Conservation (phyloP, 2,888 invertebrate species). For the Papilio protenor region DNA sequence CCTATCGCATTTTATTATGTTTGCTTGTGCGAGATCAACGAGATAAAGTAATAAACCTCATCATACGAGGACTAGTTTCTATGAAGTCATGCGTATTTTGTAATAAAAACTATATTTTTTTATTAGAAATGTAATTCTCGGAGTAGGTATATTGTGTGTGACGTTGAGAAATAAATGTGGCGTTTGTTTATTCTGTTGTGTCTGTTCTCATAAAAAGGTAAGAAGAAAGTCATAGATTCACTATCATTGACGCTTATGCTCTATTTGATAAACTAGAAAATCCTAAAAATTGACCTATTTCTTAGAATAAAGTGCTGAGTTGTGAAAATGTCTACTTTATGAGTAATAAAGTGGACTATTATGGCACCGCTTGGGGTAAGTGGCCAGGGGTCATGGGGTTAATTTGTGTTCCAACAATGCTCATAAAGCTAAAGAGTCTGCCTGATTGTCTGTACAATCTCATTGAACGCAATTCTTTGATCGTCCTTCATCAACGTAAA, state of each 20-base stretch:
- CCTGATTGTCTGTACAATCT: neutral
- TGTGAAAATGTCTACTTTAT: slow-evolving; percentile 16
- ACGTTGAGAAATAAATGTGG: too few relatives aligned
- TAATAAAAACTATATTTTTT: slow-evolving; percentile 22
- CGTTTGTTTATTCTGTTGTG: neutral
- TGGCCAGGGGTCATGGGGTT: neutral
- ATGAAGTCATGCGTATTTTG: slow-evolving; percentile 2
- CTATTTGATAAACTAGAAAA: slow-evolving; percentile 19
- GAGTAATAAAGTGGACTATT: slow-evolving; percentile 10
- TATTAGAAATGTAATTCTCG: neutral
- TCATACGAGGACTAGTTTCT: slow-evolving; percentile 44
- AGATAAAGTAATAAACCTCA: slow-evolving; percentile 49
- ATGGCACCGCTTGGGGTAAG: slow-evolving; percentile 5
- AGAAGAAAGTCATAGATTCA: too few relatives aligned
- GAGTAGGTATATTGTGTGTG: too few relatives aligned
- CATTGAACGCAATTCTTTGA: neutral
- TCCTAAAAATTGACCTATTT: slow-evolving; percentile 5
- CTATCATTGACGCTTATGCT: too few relatives aligned
- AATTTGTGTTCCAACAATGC: slow-evolving; percentile 5
- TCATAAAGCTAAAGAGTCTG: slow-evolving; percentile 1
- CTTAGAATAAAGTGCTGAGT: neutral
- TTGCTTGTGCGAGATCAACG: slow-evolving; percentile 47
- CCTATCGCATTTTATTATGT: slow-evolving; percentile 47
- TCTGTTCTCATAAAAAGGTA: neutral
- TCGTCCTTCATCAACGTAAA: neutral